A percentile compares a stretch with the other conserved stretches of the same genome.
These are phyloP conservation scores for Falcaria lacertinaria DNA, from an alignment of 2,888 invertebrate species.

Conservation along the genomic window DNA sequence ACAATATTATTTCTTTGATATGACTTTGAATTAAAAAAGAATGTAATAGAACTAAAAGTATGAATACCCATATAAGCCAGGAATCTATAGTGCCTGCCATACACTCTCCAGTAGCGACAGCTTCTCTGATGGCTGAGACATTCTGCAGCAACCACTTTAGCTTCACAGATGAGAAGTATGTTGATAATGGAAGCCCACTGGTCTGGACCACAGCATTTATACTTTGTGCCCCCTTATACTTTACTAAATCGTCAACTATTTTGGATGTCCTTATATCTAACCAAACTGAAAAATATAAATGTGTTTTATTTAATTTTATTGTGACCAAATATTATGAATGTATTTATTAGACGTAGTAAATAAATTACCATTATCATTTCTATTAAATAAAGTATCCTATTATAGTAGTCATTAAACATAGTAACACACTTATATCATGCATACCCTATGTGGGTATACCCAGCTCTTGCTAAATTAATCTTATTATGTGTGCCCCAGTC, in stretches of 20 bases:
- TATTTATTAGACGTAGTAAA: neutral
- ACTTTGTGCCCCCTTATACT: constrained; percentile 58
- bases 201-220: constrained; percentile 59
- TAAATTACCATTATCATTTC: too few relatives aligned
- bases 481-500: too few relatives aligned
- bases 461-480: too few relatives aligned
- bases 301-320: too few relatives aligned
- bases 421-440: too few relatives aligned
- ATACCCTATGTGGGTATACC: too few relatives aligned
- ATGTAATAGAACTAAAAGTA: too few relatives aligned
- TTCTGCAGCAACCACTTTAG: constrained; percentile 96
- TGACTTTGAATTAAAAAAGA: too few relatives aligned
- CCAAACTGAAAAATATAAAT: constrained; percentile 85
- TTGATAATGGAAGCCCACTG: constrained; percentile 96
- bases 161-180: constrained; percentile 98
- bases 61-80: constrained; percentile 97
- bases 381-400: too few relatives aligned
- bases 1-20: too few relatives aligned
- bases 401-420: too few relatives aligned
- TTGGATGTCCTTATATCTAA: constrained; percentile 92
- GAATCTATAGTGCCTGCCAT: constrained; percentile 95
- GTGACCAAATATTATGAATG: too few relatives aligned
- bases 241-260: constrained; percentile 86
- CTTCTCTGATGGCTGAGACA: constrained; percentile 85
- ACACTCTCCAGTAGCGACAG: constrained; percentile 84